phyloP scores from a whole-genome alignment of 1,140 invertebrate species.

The Cydia fagiglandana region DNA sequence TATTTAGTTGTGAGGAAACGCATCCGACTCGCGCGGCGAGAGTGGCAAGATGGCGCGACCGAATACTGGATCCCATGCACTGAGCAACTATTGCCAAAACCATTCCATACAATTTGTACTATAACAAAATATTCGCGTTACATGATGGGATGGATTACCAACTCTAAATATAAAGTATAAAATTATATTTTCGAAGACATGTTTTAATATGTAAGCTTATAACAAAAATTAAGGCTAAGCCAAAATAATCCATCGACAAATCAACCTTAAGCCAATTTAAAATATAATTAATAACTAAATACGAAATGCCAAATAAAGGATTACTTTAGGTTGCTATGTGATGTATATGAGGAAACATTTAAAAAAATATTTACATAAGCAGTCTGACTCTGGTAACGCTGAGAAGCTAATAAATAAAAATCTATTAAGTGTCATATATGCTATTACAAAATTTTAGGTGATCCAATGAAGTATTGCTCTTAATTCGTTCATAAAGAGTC shows the following conservation, averaged over 20 bases:
- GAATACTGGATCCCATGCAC: constrained; percentile 41
- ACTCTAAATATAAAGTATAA: constrained; percentile 27
- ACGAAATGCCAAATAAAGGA: constrained; percentile 56
- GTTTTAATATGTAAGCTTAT: constrained; percentile 40
- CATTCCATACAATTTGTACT: constrained; percentile 72
- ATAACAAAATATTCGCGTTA: constrained; percentile 64
- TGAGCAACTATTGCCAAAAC: constrained; percentile 41
- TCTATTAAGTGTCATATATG: background rate
- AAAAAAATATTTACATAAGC: constrained; percentile 64
- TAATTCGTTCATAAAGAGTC: constrained; percentile 14
- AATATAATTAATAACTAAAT: constrained; percentile 53
- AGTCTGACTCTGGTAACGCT: constrained; percentile 55
- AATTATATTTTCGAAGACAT: constrained; percentile 33
- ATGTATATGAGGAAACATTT: constrained; percentile 52
- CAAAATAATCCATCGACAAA: constrained; percentile 56
- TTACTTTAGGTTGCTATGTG: constrained; percentile 47
- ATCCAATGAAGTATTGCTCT: constrained; percentile 21
- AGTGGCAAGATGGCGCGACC: constrained; percentile 30
- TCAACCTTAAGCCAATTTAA: constrained; percentile 62
- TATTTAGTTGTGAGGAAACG: background rate
- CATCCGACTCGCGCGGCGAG: background rate
- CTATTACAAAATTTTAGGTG: constrained; percentile 14
- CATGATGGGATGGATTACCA: constrained; percentile 43
- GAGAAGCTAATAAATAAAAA: constrained; percentile 5
- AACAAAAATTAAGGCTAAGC: constrained; percentile 61